phyloP scores from a whole-genome alignment of 2,113 vertebrate genomes.

The Muntiacus muntjak region DNA sequence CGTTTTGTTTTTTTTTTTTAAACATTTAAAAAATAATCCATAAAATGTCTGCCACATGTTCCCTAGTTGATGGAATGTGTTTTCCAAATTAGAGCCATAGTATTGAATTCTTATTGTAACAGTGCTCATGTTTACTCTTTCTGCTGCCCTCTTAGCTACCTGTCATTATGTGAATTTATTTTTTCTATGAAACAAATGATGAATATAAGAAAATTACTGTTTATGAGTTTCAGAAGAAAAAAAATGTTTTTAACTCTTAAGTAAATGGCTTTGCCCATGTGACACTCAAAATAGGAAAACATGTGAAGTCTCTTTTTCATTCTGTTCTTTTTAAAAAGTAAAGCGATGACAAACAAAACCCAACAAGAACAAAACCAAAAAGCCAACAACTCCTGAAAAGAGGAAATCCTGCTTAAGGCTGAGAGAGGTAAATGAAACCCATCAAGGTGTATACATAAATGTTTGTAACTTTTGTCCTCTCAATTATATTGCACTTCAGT shows the following conservation, averaged over 20 bases:
- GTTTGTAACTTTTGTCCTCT: not conserved
- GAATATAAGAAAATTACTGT: not conserved
- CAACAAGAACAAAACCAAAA: not conserved
- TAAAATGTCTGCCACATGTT: constrained; percentile 80
- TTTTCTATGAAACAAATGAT: constrained; percentile 45
- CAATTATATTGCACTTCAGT: not conserved
- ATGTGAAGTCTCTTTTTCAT: not conserved
- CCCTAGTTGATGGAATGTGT: constrained; percentile 70
- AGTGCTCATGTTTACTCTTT: constrained; percentile 54
- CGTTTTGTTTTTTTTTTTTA: constrained; percentile 48
- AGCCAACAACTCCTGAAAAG: not conserved
- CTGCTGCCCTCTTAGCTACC: constrained; percentile 23
- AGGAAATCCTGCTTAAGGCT: not conserved
- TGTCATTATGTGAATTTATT: constrained; percentile 3
- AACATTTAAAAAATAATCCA: constrained; percentile 69
- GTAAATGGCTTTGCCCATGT: not conserved
- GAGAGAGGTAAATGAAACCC: not conserved
- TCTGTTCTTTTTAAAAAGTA: not conserved
- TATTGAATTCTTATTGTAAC: constrained; percentile 48
- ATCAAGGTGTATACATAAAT: not conserved
- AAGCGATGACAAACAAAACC: not conserved
- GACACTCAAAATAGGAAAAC: not conserved
- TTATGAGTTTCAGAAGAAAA: constrained; percentile 24
- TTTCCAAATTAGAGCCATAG: constrained; percentile 66
- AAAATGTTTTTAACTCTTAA: not conserved